These are phyloP conservation scores for Ailurus styani DNA, from an alignment of 2,113 vertebrate species.

Conservation along the genomic window DNA sequence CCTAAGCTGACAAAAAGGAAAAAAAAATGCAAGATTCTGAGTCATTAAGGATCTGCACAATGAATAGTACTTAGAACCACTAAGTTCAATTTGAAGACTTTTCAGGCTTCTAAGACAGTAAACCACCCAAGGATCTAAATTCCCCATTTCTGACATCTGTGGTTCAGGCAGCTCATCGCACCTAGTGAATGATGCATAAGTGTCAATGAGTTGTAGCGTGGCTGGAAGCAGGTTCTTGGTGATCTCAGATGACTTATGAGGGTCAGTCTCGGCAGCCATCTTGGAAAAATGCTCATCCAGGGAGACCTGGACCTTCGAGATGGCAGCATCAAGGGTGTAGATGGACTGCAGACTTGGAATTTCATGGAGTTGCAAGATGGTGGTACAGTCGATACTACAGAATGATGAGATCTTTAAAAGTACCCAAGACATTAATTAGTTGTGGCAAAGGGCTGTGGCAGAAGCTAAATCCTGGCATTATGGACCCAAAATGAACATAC, in stretches of 20 bases:
- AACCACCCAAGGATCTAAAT: neutral
- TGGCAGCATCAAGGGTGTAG: constrained; percentile 95
- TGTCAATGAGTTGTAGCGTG: constrained; percentile 93
- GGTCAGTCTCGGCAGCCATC: constrained; percentile 91
- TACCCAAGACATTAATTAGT: constrained; percentile 35
- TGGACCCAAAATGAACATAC: constrained; percentile 69
- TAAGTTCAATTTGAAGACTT: neutral
- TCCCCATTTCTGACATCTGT: neutral
- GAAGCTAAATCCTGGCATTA: neutral
- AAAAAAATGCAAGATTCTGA: neutral
- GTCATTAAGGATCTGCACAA: neutral
- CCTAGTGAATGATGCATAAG: constrained; percentile 94
- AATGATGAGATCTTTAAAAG: constrained; percentile 93
- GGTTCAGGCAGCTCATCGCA: constrained; percentile 48
- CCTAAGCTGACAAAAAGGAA: neutral
- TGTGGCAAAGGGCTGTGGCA: neutral
- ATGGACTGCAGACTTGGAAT: constrained; percentile 95
- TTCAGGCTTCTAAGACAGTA: neutral
- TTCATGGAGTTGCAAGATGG: constrained; percentile 91
- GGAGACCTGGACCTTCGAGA: constrained; percentile 98
- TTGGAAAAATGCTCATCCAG: constrained; percentile 97
- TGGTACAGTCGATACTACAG: constrained; percentile 90
- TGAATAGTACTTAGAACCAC: neutral
- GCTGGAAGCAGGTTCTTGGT: constrained; percentile 97
- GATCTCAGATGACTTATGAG: constrained; percentile 92